Evolutionary conservation across 2,888 invertebrate species (phyloP), one percentile per base, ranked within the genome.

Genomic region (Bedellia somnulentella): DNA sequence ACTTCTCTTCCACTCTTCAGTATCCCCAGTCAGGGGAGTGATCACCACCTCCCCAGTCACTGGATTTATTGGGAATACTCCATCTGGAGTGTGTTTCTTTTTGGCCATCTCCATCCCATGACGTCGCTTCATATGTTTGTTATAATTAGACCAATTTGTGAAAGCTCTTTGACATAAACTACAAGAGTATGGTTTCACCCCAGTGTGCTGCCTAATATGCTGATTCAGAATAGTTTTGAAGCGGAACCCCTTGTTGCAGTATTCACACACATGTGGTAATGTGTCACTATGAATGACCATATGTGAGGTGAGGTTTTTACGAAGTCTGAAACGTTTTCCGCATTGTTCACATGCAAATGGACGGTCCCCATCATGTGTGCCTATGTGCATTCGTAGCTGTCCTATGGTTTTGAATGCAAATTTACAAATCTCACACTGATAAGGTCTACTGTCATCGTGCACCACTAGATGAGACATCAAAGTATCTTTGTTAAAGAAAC

Each of bases 131-230:
- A 87, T 86, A 45, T 87, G 87, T 45, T 87, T 87, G 46, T 87
- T 87, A 44, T 85, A 87, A 60, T 87, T 87, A 1, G 86, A 82
- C 85, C 86, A 86, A 52, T 86, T 86, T 1, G 86, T 84, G 42
- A 87, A 87, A 42, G 85, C 53, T 8, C 53, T 40, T 42, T 82
- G 80, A 46, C 87, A 88, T 34, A 82, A 77, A 9, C 78, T 47
- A 43, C 87, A 88, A 1, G 82, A 81, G 47, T 87, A 87, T 0
- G 87, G 87, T 27, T 83, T 75, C 25, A 81, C 81, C 0, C 79
- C 81, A 1, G 81, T 82, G 42, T 88, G 87, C 40, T 82, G 81
- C 13, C 85, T 70, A 17, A 82, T 51, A 49, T 87, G 87, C n/a
- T 82, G 79, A 33, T 81, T 81, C 27, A 86, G 56, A 24, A 83